These are phyloP conservation scores for Nemopilema nomurai DNA, from an alignment of 30 jellyfish, hydroid and myxozoan genomes.

Conservation along the genomic window DNA sequence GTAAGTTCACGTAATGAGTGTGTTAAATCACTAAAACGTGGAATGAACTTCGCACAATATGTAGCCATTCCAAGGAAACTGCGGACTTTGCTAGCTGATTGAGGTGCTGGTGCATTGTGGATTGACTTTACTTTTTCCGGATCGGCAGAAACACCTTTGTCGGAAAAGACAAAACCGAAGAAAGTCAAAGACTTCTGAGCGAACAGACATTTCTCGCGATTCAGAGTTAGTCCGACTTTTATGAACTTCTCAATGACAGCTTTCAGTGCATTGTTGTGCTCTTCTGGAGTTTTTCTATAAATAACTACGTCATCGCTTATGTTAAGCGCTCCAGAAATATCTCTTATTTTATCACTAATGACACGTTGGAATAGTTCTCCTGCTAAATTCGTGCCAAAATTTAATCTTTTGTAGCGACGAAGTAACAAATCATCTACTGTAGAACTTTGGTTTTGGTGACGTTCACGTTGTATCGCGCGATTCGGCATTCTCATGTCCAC, in stretches of 20 bases:
- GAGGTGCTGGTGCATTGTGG: constrained; percentile 39
- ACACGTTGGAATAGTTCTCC: constrained; percentile 52
- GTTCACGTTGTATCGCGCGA: constrained; percentile 43
- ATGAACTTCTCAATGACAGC: constrained; percentile 43
- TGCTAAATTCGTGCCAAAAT: constrained; percentile 42
- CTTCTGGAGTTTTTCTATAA: constrained; percentile 47
- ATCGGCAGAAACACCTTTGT: constrained; percentile 58
- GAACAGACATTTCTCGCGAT: constrained; percentile 48
- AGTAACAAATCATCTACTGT: constrained; percentile 38
- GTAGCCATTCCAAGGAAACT: constrained; percentile 37
- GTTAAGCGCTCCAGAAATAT: constrained; percentile 54
- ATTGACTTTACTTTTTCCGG: constrained; percentile 51
- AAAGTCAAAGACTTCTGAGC: constrained; percentile 46
- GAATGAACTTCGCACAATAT: constrained; percentile 30
- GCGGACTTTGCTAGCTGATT: constrained; percentile 33
- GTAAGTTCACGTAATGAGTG: constrained; percentile 50
- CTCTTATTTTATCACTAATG: constrained; percentile 42
- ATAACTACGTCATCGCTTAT: constrained; percentile 32
- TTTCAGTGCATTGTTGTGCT: constrained; percentile 23
- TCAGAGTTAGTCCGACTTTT: constrained; percentile 51
- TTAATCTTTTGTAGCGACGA: constrained; percentile 34
- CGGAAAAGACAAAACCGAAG: constrained; percentile 62
- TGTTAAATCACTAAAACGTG: constrained; percentile 38
- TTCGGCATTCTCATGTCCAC: constrained; percentile 59
- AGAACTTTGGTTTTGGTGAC: constrained; percentile 45